Conservation (phyloP, 1,140 invertebrate species). For the Drosophila trapezifrons region DNA sequence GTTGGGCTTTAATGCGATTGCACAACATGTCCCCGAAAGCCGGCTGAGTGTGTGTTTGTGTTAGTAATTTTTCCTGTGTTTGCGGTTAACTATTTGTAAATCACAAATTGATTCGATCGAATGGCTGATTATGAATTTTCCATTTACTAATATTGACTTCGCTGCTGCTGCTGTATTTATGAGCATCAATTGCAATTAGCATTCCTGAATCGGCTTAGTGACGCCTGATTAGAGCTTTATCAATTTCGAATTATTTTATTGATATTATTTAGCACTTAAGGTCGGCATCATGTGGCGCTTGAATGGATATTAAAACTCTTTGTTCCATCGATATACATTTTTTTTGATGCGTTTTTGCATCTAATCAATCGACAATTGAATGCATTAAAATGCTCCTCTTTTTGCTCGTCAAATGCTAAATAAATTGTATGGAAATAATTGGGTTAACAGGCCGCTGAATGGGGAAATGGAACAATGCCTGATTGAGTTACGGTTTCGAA, state of each 20-base stretch:
- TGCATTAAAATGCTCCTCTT: constrained; percentile 5
- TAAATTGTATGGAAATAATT: constrained; percentile 34
- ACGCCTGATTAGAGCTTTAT: constrained; percentile 66
- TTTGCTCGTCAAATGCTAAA: constrained; percentile 19
- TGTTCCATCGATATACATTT: constrained; percentile 10
- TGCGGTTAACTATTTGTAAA: constrained; percentile 52
- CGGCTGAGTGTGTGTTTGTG: background rate
- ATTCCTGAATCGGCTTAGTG: constrained; percentile 57
- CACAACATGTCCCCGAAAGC: constrained; percentile 18
- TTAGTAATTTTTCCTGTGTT: constrained; percentile 38
- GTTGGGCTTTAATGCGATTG: constrained; percentile 49
- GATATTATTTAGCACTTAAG: constrained; percentile 46
- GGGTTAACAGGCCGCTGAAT: constrained; percentile 11
- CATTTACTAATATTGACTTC: constrained; percentile 38
- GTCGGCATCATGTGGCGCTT: constrained; percentile 1
- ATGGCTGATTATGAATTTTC: constrained; percentile 42
- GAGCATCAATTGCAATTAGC: constrained; percentile 62
- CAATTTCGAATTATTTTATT: constrained; percentile 52
- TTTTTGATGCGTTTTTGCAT: background rate
- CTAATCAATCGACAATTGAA: constrained; percentile 34
- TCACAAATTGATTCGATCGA: constrained; percentile 49
- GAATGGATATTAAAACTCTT: constrained; percentile 8
- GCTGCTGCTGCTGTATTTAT: constrained; percentile 23
- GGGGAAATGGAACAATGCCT: constrained; percentile 14
- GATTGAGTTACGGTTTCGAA: constrained; percentile 37